Percentiles rank a stretch among this genome's conserved stretches.
These are phyloP conservation scores for Oryzias javanicus DNA, from an alignment of 2,113 vertebrate genomes.

Conservation along the genomic window DNA sequence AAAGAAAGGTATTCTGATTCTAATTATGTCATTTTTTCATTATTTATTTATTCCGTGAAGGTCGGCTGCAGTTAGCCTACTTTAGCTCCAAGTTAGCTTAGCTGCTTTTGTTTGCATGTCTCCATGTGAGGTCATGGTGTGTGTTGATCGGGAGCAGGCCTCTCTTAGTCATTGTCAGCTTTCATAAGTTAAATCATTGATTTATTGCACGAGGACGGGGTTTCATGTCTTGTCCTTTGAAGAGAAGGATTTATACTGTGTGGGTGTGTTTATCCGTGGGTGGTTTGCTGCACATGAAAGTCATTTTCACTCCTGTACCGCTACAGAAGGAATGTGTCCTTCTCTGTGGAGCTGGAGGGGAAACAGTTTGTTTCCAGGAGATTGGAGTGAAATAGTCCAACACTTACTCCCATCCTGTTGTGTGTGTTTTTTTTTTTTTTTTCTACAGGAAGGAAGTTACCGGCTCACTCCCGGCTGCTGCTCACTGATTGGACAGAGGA, in stretches of 20 bases:
- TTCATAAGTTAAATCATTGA: background rate
- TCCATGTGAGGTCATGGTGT: constrained; percentile 12
- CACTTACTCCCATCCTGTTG: constrained; percentile 56
- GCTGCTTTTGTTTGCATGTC: background rate
- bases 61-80: too few species aligned
- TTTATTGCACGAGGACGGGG: constrained; percentile 6
- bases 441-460: constrained; percentile 62
- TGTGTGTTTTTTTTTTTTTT: constrained; percentile 24
- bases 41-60: background rate
- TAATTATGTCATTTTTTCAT: too few species aligned
- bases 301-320: constrained; percentile 31
- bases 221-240: constrained; percentile 6
- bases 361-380: constrained; percentile 42
- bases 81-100: too few species aligned
- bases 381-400: constrained; percentile 19
- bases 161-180: background rate
- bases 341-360: constrained; percentile 27
- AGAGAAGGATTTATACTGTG: background rate
- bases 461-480: constrained; percentile 59
- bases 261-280: constrained; percentile 2
- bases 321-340: constrained; percentile 7
- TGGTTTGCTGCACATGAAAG: constrained; percentile 14
- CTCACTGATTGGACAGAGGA: constrained; percentile 87
- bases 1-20: too few species aligned
- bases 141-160: background rate